Evolutionary conservation across 2,888 invertebrate genomes (phyloP), one percentile per base, ranked within the genome.

Genomic region (Acronicta aceris): DNA sequence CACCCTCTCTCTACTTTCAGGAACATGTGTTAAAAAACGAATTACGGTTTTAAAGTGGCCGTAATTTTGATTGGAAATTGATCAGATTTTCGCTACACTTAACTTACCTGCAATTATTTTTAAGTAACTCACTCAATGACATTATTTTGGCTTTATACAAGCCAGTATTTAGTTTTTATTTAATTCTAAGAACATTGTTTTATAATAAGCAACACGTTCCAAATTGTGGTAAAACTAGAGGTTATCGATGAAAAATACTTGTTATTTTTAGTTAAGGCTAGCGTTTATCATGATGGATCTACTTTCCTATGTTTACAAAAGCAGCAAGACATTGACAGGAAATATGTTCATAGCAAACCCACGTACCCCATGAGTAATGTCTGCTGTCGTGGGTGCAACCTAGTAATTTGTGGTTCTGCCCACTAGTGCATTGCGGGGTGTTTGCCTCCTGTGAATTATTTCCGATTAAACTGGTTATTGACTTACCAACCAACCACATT

Each of bases 251-350:
- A 40, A 55, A 30, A 40, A 43, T 12, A 2, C 38, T 45, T 53
- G 42, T 50, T 64, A 53, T 49, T 64, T 41, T 57, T 50, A 47
- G 40, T 33, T 54, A 43, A 27, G 38, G 36, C 13, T 46, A 40
- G 45, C 21, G 43, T 54, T 57, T 72, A 67, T 61, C 54, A 57
- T 61, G 62, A 67, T 67, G 43, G 68, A 61, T 61, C 42, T 66
- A 55, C 48, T 30, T 67, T 47, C 30, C n/a, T 41, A 15, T 61
- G 49, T 54, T 63, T 53, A 65, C 30, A 55, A 59, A 41, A 53
- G 36, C 27, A 54, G 10, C 49, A 49, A 68, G 54, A 56, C 41
- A 47, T 68, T 49, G 33, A 16, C 48, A 40, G 48, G 40, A 62
- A 59, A 54, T 57, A 47, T 59, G 45, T 33, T 59, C 42, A 48